Percentiles rank a stretch among this genome's conserved stretches.
These are phyloP conservation scores for Idris sp. DNA, from an alignment of 1,140 invertebrate species.

Conservation along the genomic window DNA sequence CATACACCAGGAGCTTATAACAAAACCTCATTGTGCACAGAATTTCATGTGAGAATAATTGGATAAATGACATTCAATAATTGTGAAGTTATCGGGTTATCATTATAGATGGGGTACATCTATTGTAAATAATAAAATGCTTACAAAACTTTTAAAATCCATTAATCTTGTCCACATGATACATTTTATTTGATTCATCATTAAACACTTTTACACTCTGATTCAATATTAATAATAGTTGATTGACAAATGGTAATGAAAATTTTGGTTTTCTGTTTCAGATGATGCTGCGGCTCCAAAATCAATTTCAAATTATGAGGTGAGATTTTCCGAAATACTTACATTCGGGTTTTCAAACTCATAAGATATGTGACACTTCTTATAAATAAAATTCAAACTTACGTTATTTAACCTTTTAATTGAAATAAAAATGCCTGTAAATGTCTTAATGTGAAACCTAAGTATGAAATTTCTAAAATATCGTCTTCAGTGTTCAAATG, in stretches of 20 bases:
- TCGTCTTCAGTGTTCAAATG: slow-evolving; percentile 40
- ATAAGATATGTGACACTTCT: too few relatives aligned
- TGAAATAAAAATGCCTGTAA: slow-evolving; percentile 5
- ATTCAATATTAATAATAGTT: slow-evolving; percentile 6
- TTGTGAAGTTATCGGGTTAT: slow-evolving; percentile 30
- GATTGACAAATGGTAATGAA: slow-evolving; percentile 1
- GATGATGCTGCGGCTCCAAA: slow-evolving; percentile 13
- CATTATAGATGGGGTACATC: not conserved
- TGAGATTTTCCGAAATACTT: slow-evolving; percentile 36
- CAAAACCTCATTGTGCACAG: slow-evolving; percentile 44
- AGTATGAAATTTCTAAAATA: slow-evolving; percentile 30
- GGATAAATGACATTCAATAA: slow-evolving; percentile 37
- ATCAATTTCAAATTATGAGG: slow-evolving; percentile 38
- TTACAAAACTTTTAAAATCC: slow-evolving; percentile 13
- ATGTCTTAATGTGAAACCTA: slow-evolving; percentile 17
- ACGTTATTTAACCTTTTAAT: slow-evolving; percentile 21
- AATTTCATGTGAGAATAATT: slow-evolving; percentile 39
- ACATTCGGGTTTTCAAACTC: too few relatives aligned
- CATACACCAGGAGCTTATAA: slow-evolving; percentile 58
- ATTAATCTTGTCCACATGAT: too few relatives aligned
- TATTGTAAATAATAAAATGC: not conserved
- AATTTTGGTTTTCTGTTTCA: too few relatives aligned
- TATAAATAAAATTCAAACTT: slow-evolving; percentile 1
- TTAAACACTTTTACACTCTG: not conserved
- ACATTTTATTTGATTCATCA: too few relatives aligned